Evolutionary conservation across 1,140 invertebrate species (phyloP).

Genomic region (Pristionchus pacificus): DNA sequence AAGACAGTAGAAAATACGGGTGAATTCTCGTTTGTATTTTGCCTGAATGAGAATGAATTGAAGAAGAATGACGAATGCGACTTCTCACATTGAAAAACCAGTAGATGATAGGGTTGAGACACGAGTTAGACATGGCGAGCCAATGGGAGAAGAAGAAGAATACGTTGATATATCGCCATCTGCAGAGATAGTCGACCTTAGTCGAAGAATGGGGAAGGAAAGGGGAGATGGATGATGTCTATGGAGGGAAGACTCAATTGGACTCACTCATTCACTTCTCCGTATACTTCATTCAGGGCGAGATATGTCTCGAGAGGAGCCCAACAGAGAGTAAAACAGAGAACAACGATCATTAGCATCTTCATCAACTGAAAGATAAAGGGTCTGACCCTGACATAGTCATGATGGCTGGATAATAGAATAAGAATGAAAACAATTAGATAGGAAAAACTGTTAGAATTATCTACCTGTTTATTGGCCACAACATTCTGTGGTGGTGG

Average conservation of each 20-base stretch:
- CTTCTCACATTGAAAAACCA: conserved; percentile 76
- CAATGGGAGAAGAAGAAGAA: conserved; percentile 73
- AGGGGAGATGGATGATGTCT: too few species aligned
- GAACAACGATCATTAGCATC: conserved; percentile 61
- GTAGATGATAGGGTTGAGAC: conserved; percentile 80
- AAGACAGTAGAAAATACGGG: conserved; percentile 8
- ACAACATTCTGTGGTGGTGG: neutral
- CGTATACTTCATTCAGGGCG: conserved; percentile 52
- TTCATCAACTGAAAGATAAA: conserved; percentile 59
- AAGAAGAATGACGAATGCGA: neutral
- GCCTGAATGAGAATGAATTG: conserved; percentile 12
- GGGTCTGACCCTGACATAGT: too few species aligned
- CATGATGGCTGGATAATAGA: too few species aligned
- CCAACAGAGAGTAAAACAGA: conserved; percentile 61
- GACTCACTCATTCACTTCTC: conserved; percentile 50
- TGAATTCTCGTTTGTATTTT: conserved; percentile 27
- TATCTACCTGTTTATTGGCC: neutral
- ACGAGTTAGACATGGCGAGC: conserved; percentile 80
- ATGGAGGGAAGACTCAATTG: too few species aligned
- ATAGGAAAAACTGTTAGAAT: too few species aligned
- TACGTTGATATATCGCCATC: conserved; percentile 59
- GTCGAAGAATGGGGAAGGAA: too few species aligned
- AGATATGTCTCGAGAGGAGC: conserved; percentile 59
- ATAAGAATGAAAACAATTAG: too few species aligned
- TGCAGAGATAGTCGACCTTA: neutral